Conservation (phyloP, 2,888 invertebrate species). For the Thereva nobilitata region DNA sequence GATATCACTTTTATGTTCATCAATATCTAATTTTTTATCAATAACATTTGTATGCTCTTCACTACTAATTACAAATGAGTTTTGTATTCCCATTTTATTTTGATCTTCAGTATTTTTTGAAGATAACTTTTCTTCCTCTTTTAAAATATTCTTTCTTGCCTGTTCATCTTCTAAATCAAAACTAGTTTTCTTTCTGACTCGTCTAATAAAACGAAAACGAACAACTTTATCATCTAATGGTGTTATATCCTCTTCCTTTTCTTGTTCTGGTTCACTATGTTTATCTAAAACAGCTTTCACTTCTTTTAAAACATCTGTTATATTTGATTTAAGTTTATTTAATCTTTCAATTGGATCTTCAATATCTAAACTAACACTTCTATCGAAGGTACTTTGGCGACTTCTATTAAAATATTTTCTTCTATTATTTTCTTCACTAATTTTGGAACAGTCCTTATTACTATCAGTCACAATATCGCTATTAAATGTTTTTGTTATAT, state of each 20-base stretch:
- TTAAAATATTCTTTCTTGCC: not conserved
- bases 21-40: too few relatives aligned
- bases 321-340: constrained; percentile 54
- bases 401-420: not conserved
- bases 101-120: not conserved
- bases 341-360: constrained; percentile 53
- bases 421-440: constrained; percentile 3
- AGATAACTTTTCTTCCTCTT: not conserved
- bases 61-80: not conserved
- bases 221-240: constrained; percentile 46
- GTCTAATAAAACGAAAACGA: constrained; percentile 53
- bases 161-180: constrained; percentile 50
- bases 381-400: too few relatives aligned
- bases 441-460: constrained; percentile 6
- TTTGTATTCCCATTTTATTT: not conserved
- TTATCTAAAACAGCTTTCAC: constrained; percentile 55
- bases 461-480: not conserved
- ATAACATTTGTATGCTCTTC: not conserved
- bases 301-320: constrained; percentile 54
- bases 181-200: constrained; percentile 51
- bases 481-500: not conserved
- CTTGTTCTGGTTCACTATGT: constrained; percentile 26
- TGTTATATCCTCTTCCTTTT: constrained; percentile 3
- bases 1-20: too few relatives aligned
- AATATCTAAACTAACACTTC: constrained; percentile 46